These are phyloP conservation scores for Labrus mixtus DNA, from an alignment of 2,113 vertebrate genomes.

Conservation along the genomic window DNA sequence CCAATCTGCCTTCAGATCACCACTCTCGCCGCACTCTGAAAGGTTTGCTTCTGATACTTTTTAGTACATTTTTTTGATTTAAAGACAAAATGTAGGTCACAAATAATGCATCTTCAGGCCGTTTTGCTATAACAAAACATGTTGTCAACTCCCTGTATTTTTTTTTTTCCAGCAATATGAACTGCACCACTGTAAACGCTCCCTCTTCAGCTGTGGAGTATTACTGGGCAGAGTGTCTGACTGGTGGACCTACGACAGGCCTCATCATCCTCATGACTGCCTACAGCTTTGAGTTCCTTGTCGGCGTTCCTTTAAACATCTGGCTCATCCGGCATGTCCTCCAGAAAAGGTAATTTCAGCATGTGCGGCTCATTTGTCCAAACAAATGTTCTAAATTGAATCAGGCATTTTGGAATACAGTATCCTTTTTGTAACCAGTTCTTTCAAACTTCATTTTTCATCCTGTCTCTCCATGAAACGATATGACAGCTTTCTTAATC, in stretches of 20 bases:
- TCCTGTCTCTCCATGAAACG: background rate
- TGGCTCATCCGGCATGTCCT: conserved; percentile 32
- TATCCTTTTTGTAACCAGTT: background rate
- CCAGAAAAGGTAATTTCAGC: conserved; percentile 7
- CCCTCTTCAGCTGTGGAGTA: background rate
- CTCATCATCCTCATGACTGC: conserved; percentile 9
- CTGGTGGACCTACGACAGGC: background rate
- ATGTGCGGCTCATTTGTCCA: too few relatives aligned
- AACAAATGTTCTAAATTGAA: too few relatives aligned
- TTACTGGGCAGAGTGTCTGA: conserved; percentile 12
- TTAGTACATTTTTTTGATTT: background rate
- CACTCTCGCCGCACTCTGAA: background rate
- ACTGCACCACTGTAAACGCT: background rate
- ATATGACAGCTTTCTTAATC: background rate
- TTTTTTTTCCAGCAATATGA: conserved; percentile 5
- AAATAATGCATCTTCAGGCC: background rate
- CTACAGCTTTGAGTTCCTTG: background rate
- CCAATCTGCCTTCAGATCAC: background rate
- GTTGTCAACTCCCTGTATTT: background rate
- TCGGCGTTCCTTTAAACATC: background rate
- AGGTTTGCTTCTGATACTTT: conserved; percentile 8
- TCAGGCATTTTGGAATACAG: too few relatives aligned
- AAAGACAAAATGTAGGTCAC: background rate
- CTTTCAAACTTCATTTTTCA: background rate
- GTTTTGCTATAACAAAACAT: background rate